Evolutionary conservation across 2,888 invertebrate species (phyloP).

Genomic region (Tubiluchus corallicola): DNA sequence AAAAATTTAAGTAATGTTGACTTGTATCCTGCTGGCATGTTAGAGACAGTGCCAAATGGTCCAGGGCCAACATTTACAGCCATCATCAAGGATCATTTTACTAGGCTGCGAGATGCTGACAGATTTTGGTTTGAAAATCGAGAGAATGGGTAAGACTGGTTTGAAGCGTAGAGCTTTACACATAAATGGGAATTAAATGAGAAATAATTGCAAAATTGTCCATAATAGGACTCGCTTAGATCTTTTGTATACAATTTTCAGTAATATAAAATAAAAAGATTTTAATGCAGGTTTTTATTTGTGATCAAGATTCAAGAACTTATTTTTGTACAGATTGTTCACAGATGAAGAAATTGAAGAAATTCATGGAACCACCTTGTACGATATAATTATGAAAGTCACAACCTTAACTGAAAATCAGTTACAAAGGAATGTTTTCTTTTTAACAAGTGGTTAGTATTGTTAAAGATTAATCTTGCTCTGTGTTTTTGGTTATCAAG

Average conservation of each 20-base stretch:
- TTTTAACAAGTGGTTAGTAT: constrained; percentile 46
- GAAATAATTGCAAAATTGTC: too few relatives aligned
- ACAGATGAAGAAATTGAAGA: constrained; percentile 61
- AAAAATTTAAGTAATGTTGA: constrained; percentile 50
- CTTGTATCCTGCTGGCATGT: constrained; percentile 90
- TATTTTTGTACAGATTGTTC: constrained; percentile 49
- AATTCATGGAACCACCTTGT: constrained; percentile 55
- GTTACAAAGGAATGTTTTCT: constrained; percentile 69
- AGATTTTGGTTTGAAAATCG: constrained; percentile 93
- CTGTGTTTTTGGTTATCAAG: too few relatives aligned
- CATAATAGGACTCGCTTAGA: too few relatives aligned
- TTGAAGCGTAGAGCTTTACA: too few relatives aligned
- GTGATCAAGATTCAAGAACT: too few relatives aligned
- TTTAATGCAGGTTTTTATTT: too few relatives aligned
- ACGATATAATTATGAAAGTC: constrained; percentile 77
- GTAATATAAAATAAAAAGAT: too few relatives aligned
- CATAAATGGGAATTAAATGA: too few relatives aligned
- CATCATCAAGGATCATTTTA: constrained; percentile 81
- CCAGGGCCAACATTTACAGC: constrained; percentile 66
- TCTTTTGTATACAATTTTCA: too few relatives aligned
- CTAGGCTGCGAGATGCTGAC: constrained; percentile 75
- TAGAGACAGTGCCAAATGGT: constrained; percentile 49
- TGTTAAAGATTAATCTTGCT: too few relatives aligned
- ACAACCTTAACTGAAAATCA: constrained; percentile 53
- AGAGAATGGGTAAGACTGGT: constrained; percentile 56